A percentile compares a stretch with the other conserved stretches of the same genome.
These are phyloP conservation scores for Lasiommata megera DNA, from an alignment of 2,888 invertebrate genomes.

Conservation along the genomic window DNA sequence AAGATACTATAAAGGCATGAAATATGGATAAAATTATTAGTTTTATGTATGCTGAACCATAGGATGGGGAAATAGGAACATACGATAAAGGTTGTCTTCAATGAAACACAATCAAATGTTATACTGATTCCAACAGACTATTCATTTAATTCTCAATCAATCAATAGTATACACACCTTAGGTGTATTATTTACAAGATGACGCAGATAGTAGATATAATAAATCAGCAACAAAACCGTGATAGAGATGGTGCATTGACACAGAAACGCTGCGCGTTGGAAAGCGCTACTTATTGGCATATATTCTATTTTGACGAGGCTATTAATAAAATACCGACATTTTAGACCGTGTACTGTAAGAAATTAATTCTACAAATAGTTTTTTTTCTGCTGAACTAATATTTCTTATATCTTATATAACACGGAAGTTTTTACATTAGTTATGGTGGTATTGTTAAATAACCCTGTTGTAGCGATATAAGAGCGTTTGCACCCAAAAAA, in stretches of 20 bases:
- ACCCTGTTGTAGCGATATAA: neutral
- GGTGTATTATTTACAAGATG: conserved; percentile 76
- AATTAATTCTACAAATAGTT: neutral
- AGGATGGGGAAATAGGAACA: conserved; percentile 1
- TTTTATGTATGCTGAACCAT: neutral
- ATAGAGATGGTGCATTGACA: conserved; percentile 50
- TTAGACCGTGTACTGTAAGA: no score
- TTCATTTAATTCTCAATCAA: conserved; percentile 75
- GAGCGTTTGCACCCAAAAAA: conserved; percentile 9
- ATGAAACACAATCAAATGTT: conserved; percentile 38
- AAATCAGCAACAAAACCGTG: conserved; percentile 47
- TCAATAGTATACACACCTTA: conserved; percentile 67
- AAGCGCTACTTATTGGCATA: conserved; percentile 46
- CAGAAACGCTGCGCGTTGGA: conserved; percentile 49
- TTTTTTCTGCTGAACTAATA: neutral
- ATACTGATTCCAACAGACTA: conserved; percentile 71
- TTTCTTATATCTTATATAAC: no score
- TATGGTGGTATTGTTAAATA: no score
- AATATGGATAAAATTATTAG: neutral
- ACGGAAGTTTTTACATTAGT: no score
- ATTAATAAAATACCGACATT: neutral
- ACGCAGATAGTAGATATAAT: conserved; percentile 45
- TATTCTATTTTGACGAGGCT: conserved; percentile 31
- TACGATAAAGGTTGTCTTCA: conserved; percentile 17
- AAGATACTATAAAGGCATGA: conserved; percentile 1